These are phyloP conservation scores for Balaenoptera acutorostrata DNA, from an alignment of 2,113 vertebrate species.

Conservation along the genomic window DNA sequence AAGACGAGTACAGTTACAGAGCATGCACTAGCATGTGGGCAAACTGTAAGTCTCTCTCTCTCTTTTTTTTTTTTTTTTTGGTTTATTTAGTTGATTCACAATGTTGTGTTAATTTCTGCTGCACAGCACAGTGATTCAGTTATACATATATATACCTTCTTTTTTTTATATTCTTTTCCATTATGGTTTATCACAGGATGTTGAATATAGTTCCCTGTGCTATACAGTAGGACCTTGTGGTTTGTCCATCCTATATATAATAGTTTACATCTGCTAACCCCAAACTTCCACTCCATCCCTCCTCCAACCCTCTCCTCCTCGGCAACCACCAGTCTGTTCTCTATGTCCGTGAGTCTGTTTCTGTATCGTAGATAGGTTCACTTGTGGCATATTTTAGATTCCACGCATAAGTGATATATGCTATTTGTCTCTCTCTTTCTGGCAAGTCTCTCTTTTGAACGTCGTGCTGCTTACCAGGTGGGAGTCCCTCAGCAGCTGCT, in stretches of 20 bases:
- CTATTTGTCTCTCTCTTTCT: not conserved
- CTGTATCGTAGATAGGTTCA: not conserved
- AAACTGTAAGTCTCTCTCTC: not conserved
- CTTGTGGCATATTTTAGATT: not conserved
- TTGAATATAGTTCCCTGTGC: not conserved
- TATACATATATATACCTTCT: not conserved
- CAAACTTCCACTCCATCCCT: not conserved
- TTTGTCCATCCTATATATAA: not conserved
- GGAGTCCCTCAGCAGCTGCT: constrained; percentile 94
- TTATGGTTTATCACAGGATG: not conserved
- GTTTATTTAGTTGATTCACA: not conserved
- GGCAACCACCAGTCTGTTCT: not conserved
- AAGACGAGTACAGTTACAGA: constrained; percentile 48
- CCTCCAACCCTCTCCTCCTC: not conserved
- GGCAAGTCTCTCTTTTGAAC: not conserved
- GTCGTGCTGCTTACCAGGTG: constrained; percentile 87
- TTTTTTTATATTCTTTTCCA: not conserved
- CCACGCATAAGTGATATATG: not conserved
- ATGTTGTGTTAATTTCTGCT: not conserved
- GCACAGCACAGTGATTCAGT: not conserved
- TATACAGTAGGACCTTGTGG: not conserved
- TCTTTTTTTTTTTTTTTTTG: not conserved
- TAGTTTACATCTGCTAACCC: not conserved
- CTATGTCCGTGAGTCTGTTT: not conserved
- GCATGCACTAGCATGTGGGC: not conserved